Evolutionary conservation across 2,113 vertebrate species (phyloP), one percentile per base, ranked within the genome.

Genomic region (Siniperca knerii): DNA sequence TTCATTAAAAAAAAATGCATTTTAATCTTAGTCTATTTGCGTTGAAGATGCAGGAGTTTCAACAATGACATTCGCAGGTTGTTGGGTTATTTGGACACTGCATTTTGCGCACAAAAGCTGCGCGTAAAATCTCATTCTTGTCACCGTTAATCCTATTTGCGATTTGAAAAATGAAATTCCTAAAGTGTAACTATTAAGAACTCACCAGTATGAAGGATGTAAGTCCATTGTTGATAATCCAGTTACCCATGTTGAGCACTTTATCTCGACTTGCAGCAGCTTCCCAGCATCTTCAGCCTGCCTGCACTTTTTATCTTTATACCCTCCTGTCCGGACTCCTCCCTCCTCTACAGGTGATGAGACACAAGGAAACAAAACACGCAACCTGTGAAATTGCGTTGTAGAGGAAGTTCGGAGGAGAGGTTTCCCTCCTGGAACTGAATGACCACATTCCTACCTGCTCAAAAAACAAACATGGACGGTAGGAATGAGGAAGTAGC

Each of bases 191-290:
- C 18, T 12, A 8, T 2, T 1, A 65, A 50, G 4, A 72, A 65
- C 96, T 96, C 95, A 98, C 97, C 50, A 98, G 78, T 40, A 97
- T 94, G 4, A 97, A 90, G 1, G 94, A 82, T 0, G 97, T 94
- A 60, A 98, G 92, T 70, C 97, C 97, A 74, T 97, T 87, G 91
- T 97, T 97, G 87, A 97, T 88, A 25, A 97, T 93, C 96, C 96
- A 97, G 93, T 96, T 98, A 44, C 93, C 94, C 97, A 98, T 98
- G 69, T 55, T 84, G 64, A 29, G n/a, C 9, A 4, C 62, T 67
- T 40, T 21, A 3, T n/a, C 5, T 57, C 3, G 6, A 11, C 62
- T 55, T 3, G 5, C 54, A 62, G 21, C 40, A 54, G 60, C 12
- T 46, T 73, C 13, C 9, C 62, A 12, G 67, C 86, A 83, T 80